Base-by-base conservation (phyloP, 2,888 invertebrate species). In the Argyresthia goedartella region DNA sequence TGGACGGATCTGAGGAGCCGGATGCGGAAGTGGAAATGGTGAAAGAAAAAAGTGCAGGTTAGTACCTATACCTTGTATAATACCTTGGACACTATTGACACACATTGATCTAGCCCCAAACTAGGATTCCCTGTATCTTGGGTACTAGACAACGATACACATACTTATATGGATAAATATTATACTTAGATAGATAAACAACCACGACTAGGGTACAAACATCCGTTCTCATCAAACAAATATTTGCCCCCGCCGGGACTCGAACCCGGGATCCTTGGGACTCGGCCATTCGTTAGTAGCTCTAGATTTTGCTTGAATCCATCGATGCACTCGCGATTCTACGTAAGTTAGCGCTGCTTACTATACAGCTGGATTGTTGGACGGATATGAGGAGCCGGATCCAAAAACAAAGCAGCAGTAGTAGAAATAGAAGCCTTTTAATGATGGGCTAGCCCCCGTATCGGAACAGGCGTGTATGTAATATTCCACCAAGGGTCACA, bases 311-410 rank as follows among this genome's bases (percentile, higher is more conserved):
- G n/a, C n/a, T n/a, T n/a, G n/a, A n/a, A n/a, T n/a, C n/a, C n/a
- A n/a, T n/a, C 91, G 0, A 69, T 91, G 33, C 61, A 93, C 1
- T 76, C 89, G 1, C 91, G 94, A 1, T 98, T 97, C 66, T 36
- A 93, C 92, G 0, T 91, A 95, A 73, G 98, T 98, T 76, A 95
- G 95, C 62, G 95, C 95, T 0, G 91, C 95, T 0, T 95, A 94
- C 0, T 74, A 95, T 8, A 64, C 93, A 25, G 0, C 74, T 95
- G 95, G 94, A 0, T 74, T 95, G 8, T 64, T 93, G 25, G 98
- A 98, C 66, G 88, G 88, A 0, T 94, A 92, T 58, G 76, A 92
- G 58, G 76, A 90, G 34, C 82, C 91, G n/a, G 96, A 98, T 66
- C n/a, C n/a, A n/a, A n/a, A n/a, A n/a, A n/a, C n/a, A n/a, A n/a